Evolutionary conservation across 2,797 vertebrate species (phyloP), one percentile per base, ranked within the genome.

Genomic region (Diplodus puntazzo): DNA sequence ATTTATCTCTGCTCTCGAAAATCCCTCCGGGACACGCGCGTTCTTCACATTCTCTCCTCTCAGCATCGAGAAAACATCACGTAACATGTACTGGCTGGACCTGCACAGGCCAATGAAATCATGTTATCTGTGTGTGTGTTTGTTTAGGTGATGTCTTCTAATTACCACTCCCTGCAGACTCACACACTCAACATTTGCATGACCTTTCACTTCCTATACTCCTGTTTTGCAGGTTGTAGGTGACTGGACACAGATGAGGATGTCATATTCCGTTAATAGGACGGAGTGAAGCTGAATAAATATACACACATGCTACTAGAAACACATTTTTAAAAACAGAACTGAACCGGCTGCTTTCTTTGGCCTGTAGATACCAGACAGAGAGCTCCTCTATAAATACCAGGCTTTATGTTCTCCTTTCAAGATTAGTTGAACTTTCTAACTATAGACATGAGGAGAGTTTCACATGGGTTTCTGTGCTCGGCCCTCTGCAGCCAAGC

Each of bases 321-420:
- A 62, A 25, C 3, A 30, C 10, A 30, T 11, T 61, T 34, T 21
- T 43, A n/a, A 42, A 50, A 7, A 60, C 17, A 60, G 23, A 65
- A 45, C 17, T 52, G 59, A 49, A 18, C 8, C 23, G 45, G 23
- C 3, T 50, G 63, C 39, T 55, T 34, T 16, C 3, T 43, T 27
- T 10, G 2, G 27, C 39, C 11, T 23, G 23, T 18, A 30, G 6
- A 45, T 8, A 43, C 65, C 23, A 50, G 39, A 39, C n/a, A 67
- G 59, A 62, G 52, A 68, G 52, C 25, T n/a, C 12, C 2, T 34
- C 55, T 75, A 27, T 70, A 67, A 59, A 73, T 64, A 70, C 6
- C 18, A 46, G 4, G 3, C 23, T 34, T 49, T 23, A 21, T 17
- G 68, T 85, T 81, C 80, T 71, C 18, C 57, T 83, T 79, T 88